Conservation (phyloP, 2,888 invertebrate species). For the Scaptomyza cyrtandrae region DNA sequence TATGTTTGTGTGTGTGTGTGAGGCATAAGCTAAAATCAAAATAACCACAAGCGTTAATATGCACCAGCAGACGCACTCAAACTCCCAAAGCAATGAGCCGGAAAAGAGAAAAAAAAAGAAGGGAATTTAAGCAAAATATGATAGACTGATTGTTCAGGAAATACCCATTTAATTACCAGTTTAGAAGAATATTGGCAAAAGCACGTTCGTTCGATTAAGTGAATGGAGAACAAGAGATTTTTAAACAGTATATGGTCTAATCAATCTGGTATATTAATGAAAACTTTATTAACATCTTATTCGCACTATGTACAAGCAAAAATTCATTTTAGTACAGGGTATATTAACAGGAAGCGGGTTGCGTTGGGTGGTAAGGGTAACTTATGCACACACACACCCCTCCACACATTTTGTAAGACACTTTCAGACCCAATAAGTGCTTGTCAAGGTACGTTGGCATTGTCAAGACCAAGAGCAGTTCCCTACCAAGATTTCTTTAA, state of each 20-base stretch:
- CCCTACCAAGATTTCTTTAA: no score
- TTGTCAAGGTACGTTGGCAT: constrained; percentile 42
- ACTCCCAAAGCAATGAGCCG: constrained; percentile 1
- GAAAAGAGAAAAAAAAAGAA: not conserved
- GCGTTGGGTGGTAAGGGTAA: not conserved
- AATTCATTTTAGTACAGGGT: not conserved
- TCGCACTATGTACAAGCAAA: no score
- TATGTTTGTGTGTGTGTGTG: not conserved
- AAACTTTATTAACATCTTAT: no score
- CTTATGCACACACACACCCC: not conserved
- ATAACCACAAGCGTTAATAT: constrained; percentile 56
- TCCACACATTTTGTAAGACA: not conserved
- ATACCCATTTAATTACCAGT: not conserved
- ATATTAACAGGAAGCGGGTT: no score
- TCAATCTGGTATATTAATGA: no score
- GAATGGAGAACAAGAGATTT: no score
- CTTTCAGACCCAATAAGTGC: constrained; percentile 19
- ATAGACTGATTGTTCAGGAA: not conserved
- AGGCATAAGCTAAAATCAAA: constrained; percentile 55
- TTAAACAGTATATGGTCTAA: no score
- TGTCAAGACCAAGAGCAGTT: constrained; percentile 35
- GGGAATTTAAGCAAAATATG: not conserved
- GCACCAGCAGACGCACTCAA: constrained; percentile 29
- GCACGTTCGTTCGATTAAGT: no score
- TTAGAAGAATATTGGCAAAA: no score